A percentile compares a stretch with the other conserved stretches of the same genome.
Conservation (phyloP, 2,113 vertebrate genomes). For the Chloropsis cyanopogon region DNA sequence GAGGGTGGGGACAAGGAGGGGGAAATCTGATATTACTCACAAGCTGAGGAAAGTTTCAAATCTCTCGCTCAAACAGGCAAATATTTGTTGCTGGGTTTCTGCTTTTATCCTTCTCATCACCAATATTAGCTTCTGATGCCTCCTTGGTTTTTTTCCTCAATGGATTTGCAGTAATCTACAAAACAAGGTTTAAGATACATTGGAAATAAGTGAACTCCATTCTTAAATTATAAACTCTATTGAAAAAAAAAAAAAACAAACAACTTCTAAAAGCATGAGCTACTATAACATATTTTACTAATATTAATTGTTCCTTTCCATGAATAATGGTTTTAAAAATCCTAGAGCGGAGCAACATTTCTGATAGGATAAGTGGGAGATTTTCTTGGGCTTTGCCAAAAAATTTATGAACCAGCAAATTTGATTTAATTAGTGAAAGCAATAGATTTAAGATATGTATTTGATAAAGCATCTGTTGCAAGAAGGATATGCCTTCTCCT, state of each 20-base stretch:
- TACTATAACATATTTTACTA: neutral
- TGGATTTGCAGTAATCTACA: neutral
- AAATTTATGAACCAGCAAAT: neutral
- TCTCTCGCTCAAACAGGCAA: conserved; percentile 10
- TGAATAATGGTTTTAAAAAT: neutral
- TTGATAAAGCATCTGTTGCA: neutral
- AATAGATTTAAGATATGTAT: neutral
- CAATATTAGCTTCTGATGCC: neutral
- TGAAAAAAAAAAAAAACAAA: neutral
- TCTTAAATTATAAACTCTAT: neutral
- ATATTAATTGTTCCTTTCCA: neutral
- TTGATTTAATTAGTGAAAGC: neutral
- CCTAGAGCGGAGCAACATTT: neutral
- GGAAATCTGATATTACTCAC: conserved; percentile 51
- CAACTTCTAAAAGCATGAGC: neutral
- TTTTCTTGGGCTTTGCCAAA: neutral
- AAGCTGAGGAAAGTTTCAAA: conserved; percentile 54
- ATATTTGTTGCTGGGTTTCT: conserved; percentile 19
- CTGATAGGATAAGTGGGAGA: neutral
- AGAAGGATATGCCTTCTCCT: neutral
- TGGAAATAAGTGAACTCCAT: neutral
- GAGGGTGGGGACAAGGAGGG: conserved; percentile 46
- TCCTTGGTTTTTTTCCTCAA: neutral
- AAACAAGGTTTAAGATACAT: neutral
- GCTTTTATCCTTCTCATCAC: conserved; percentile 3